A percentile compares a stretch with the other conserved stretches of the same genome.
Conservation (phyloP, 2,797 vertebrate species). For the Coluber constrictor region DNA sequence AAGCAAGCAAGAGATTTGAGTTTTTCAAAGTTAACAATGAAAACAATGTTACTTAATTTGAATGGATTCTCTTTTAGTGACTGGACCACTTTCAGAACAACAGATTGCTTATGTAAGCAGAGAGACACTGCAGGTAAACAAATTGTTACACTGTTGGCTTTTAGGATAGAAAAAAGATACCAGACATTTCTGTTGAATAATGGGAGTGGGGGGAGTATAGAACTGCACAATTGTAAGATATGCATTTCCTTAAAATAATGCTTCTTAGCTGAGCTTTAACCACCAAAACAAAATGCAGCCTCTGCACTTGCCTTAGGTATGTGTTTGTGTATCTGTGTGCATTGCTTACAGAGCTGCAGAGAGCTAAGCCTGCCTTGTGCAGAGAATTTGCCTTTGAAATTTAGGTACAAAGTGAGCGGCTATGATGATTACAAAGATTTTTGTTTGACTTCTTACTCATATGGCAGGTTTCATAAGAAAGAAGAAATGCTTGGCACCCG, state of each 20-base stretch:
- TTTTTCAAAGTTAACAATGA: not conserved
- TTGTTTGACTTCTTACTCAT: not conserved
- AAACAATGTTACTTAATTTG: not conserved
- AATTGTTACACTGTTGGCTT: slow-evolving; percentile 7
- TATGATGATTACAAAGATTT: not conserved
- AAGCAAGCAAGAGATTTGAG: not conserved
- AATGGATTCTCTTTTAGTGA: slow-evolving; percentile 76
- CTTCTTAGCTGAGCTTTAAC: not conserved
- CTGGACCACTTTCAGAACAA: slow-evolving; percentile 91
- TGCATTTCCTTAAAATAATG: not conserved
- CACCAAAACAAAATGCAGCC: not conserved
- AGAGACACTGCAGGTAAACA: slow-evolving; percentile 93
- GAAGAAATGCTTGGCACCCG: not conserved
- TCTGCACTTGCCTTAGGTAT: slow-evolving; percentile 11
- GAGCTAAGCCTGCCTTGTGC: not conserved
- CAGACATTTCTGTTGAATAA: not conserved
- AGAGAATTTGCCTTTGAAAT: not conserved
- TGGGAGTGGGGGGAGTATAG: not conserved
- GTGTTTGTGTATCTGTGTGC: not conserved
- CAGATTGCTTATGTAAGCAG: slow-evolving; percentile 97
- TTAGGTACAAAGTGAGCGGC: not conserved
- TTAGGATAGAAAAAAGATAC: not conserved
- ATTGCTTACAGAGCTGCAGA: not conserved
- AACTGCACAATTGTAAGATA: not conserved
- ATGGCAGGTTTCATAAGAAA: not conserved